Evolutionary conservation across 2,797 vertebrate genomes (phyloP).

Genomic region (Tenualosa thibaudeaui): DNA sequence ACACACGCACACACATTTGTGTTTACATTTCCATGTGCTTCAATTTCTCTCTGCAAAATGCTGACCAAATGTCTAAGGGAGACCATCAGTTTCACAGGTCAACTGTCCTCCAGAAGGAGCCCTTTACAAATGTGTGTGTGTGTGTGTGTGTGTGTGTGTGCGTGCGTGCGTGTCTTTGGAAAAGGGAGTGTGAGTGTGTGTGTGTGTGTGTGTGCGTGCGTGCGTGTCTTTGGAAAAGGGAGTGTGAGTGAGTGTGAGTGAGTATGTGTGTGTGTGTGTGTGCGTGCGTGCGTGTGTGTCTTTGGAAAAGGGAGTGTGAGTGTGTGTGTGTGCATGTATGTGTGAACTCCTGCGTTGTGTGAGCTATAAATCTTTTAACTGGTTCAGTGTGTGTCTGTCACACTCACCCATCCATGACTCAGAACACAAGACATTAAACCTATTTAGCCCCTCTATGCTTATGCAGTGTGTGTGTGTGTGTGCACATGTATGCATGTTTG

Average conservation of each 20-base stretch:
- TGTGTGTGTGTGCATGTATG: too few species aligned
- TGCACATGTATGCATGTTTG: neutral
- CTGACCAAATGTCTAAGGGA: neutral
- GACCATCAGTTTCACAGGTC: neutral
- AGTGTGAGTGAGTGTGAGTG: neutral
- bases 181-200: neutral
- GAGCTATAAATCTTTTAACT: neutral
- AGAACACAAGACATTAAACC: neutral
- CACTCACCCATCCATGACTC: neutral
- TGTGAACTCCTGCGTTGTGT: neutral
- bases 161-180: neutral
- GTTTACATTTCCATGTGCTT: conserved; percentile 4
- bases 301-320: neutral
- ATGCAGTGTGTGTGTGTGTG: neutral
- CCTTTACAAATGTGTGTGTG: neutral
- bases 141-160: neutral
- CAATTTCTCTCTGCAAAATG: neutral
- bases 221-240: neutral
- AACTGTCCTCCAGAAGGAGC: neutral
- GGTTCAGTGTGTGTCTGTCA: neutral
- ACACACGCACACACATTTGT: neutral
- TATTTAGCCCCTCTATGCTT: neutral
- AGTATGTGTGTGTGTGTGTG: too few species aligned
- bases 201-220: neutral
- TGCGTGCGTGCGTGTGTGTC: neutral